Conservation (phyloP, 2,888 invertebrate genomes). For the Leucoma salicis region DNA sequence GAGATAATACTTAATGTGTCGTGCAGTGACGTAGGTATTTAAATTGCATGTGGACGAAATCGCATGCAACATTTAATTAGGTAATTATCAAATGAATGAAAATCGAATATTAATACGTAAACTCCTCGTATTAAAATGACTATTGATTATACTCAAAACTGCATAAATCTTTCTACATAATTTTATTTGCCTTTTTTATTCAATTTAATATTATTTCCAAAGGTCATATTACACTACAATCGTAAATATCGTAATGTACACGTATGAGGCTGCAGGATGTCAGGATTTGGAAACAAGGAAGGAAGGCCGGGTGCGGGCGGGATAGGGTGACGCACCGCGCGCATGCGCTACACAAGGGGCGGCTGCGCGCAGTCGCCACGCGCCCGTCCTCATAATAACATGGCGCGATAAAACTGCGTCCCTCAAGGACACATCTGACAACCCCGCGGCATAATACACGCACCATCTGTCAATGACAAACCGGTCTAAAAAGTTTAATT, state of each 20-base stretch:
- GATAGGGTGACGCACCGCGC: conserved; percentile 67
- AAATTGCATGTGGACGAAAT: too few species aligned
- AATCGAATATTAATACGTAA: too few species aligned
- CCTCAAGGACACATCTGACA: conserved; percentile 72
- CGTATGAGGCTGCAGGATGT: conserved; percentile 4
- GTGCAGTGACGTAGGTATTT: too few species aligned
- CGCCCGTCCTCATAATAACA: conserved; percentile 72
- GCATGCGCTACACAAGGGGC: conserved; percentile 64
- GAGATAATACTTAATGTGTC: too few species aligned
- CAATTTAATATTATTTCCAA: too few species aligned
- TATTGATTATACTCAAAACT: too few species aligned
- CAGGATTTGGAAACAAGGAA: conserved; percentile 40
- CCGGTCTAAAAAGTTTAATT: conserved; percentile 31
- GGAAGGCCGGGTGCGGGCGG: conserved; percentile 39
- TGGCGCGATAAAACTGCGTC: conserved; percentile 58
- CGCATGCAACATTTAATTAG: too few species aligned
- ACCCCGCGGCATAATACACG: conserved; percentile 57
- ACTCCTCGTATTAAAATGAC: too few species aligned
- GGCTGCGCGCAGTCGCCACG: conserved; percentile 77
- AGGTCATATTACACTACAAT: too few species aligned
- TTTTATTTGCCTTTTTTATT: too few species aligned
- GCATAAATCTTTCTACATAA: too few species aligned
- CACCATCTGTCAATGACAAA: conserved; percentile 32
- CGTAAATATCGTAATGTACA: background rate
- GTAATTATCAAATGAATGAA: too few species aligned